Base-by-base conservation (phyloP, 1,140 invertebrate species). In the Rhizoglyphus robini region DNA sequence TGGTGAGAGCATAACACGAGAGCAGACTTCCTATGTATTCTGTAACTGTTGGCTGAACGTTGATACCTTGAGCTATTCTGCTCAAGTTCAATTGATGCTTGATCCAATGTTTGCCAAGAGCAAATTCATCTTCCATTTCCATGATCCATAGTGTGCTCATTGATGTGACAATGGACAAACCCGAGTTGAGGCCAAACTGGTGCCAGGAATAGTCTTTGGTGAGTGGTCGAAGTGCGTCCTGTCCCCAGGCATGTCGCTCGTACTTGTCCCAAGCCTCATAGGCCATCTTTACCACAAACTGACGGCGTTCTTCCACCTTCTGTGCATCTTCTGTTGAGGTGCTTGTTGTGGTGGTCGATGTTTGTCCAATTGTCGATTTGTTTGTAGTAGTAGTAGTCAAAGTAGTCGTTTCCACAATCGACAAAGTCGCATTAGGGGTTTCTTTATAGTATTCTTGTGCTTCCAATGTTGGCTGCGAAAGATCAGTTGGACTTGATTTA, bases 201-300 rank as follows among this genome's bases (percentile, higher is more conserved):
- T 88, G 86, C 68, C 84, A 85, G 76, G 99, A 95, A 15, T 90
- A 86, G 8, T 84, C 80, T 74, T 90, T 91, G 30, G 86, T 86
- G 20, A 98, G 82, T 0, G 96, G 95, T 70, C 85, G 83, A 69
- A 99, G 76, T 77, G 99, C 96, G 76, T 99, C 99, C 72, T 93
- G 88, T 67, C 95, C 96, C 95, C 95, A 99, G 0, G 81, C 78
- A 72, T 80, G 78, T 59, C 76, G 76, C 31, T 71, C 76, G 67
- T 82, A 82, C 32, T 70, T 75, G 63, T 75, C 69, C 81, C 81
- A 82, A 0, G 81, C 79, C 23, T 27, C 15, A 32, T 32, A 32
- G 8, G 51, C 31, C 8, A 54, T 54, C 15, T 32, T 25, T 15
- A 8, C 20, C 15, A 54, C 20, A 54, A 54, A 54, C 20, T 54